Evolutionary conservation across 2,113 vertebrate genomes (phyloP), one percentile per base, ranked within the genome.

Genomic region (Apteryx owenii): DNA sequence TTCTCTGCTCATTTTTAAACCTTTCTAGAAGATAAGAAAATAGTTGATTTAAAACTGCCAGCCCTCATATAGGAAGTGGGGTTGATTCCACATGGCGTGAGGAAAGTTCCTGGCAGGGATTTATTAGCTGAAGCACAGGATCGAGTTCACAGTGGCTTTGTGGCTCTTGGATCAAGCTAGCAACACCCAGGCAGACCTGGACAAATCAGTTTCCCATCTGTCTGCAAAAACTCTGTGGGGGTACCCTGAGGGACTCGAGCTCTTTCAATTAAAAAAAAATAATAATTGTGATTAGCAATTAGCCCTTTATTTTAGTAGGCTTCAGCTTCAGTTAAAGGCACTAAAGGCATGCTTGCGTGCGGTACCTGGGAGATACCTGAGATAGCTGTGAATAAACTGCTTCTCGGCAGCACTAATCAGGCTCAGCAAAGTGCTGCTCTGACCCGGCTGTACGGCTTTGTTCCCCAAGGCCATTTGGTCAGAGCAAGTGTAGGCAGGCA

Each of bases 231-330:
- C 51, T 83, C 83, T 42, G 29, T 88, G 86, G 68, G 50, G 10
- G 1, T 14, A 58, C 7, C 29, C 26, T 1, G 6, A 90, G 51
- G 65, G 51, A 79, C 19, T 94, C 61, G 40, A 44, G 25, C 3
- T 76, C 48, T 83, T 97, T 81, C 80, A 81, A 81, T 95, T 69
- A 88, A 86, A 93, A 94, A 81, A 80, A 70, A 50, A 26, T 33
- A 60, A 44, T 14, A 78, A 81, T 51, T 56, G 2, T 22, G 13
- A 58, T 86, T 78, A 81, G 83, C 72, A 97, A 92, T 96, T 92
- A 96, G 66, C 53, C 73, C 3, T 7, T 53, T 73, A 29, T 77
- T 95, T 77, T 62, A n/a, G 10, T 28, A 78, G 61, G 81, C 65
- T 89, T 80, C 78, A n/a, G 29, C 50, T 69, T 71, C 53, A 51